phyloP scores from a whole-genome alignment of 2,797 vertebrate species.

The Acanthurus lineatus region DNA sequence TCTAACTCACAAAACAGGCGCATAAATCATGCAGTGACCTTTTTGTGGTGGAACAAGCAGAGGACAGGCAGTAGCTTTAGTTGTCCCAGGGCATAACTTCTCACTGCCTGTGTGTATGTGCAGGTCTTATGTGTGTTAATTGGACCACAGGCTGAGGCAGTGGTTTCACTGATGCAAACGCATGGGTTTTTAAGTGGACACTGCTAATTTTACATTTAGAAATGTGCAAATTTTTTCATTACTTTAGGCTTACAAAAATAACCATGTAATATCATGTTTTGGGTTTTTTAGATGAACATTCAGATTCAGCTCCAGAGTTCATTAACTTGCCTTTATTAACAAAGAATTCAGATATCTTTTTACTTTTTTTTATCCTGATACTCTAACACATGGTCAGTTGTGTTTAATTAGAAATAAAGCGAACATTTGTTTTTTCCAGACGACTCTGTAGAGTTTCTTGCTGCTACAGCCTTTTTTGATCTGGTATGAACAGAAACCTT shows the following conservation, averaged over 20 bases:
- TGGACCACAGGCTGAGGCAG: neutral
- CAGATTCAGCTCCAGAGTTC: neutral
- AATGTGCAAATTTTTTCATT: neutral
- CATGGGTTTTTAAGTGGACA: neutral
- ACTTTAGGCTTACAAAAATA: neutral
- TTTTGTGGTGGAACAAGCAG: constrained; percentile 63
- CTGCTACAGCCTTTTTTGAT: neutral
- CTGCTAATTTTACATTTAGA: neutral
- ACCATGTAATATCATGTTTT: no score
- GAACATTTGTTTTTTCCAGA: neutral
- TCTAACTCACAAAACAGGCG: constrained; percentile 74
- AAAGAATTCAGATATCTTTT: neutral
- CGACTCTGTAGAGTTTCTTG: neutral
- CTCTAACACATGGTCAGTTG: neutral
- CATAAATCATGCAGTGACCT: constrained; percentile 82
- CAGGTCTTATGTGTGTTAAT: neutral
- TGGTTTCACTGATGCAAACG: neutral
- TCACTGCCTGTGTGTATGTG: neutral
- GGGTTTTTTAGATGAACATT: neutral
- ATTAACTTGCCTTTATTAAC: neutral
- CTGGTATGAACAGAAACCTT: neutral
- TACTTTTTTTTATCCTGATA: neutral
- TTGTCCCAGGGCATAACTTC: constrained; percentile 45
- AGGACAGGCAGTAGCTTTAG: constrained; percentile 60
- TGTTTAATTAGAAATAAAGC: neutral